phyloP scores from a whole-genome alignment of 1,140 invertebrate genomes.

The Formica selysi region DNA sequence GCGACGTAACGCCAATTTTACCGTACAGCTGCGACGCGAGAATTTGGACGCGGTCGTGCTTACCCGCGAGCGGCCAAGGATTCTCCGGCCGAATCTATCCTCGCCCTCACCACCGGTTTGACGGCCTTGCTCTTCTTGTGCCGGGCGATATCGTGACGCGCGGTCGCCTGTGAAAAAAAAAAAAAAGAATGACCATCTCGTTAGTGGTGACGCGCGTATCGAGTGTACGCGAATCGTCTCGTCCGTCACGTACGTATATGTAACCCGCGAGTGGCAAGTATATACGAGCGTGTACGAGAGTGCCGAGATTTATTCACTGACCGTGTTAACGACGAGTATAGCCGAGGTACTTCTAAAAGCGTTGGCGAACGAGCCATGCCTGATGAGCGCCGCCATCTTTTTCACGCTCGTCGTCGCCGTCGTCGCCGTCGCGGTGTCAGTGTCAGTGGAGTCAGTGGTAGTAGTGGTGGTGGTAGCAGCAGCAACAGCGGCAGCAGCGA shows the following conservation, averaged over 20 bases:
- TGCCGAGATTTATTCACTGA: constrained; percentile 69
- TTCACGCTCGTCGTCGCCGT: constrained; percentile 67
- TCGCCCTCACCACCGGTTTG: background rate
- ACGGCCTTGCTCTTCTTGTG: constrained; percentile 43
- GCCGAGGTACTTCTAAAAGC: constrained; percentile 59
- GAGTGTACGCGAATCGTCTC: background rate
- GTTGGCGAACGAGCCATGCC: constrained; percentile 85
- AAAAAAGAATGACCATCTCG: constrained; percentile 67
- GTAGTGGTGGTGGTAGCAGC: background rate
- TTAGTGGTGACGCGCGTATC: constrained; percentile 23
- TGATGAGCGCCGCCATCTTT: constrained; percentile 89
- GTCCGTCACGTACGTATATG: background rate
- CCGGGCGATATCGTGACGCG: constrained; percentile 58
- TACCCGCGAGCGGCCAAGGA: constrained; percentile 66
- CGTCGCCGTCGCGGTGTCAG: constrained; percentile 33
- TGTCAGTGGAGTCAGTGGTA: constrained; percentile 9
- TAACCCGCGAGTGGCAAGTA: constrained; percentile 5
- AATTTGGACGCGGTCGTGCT: constrained; percentile 31
- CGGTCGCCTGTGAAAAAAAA: constrained; percentile 28
- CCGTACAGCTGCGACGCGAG: constrained; percentile 9
- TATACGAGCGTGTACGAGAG: constrained; percentile 15
- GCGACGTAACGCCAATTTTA: constrained; percentile 70
- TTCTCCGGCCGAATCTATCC: background rate
- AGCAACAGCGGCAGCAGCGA: constrained; percentile 73
- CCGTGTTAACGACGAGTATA: constrained; percentile 69